Evolutionary conservation across 2,113 vertebrate species (phyloP), one percentile per base, ranked within the genome.

Genomic region (Acrocephalus arundinaceus): DNA sequence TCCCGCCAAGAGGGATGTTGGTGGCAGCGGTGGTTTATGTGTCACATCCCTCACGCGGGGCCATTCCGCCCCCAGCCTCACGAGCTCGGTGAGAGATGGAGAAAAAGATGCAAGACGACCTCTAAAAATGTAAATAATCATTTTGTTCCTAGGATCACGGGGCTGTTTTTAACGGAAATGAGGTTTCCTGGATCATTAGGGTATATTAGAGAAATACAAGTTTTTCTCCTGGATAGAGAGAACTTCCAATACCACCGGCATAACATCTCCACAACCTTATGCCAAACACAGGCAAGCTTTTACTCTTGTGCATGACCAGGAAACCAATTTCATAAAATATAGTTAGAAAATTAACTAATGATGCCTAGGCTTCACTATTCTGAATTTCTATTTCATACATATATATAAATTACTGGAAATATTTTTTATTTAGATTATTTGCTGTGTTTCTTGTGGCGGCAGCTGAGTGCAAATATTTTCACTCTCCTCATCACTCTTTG

Each of bases 1-100:
- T 89, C 54, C 84, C 67, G 35, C 18, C 8, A 81, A 80, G 88
- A 92, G 88, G 73, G 72, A 97, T 92, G 82, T 20, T 27, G 72
- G 73, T 83, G 77, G 87, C 87, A 57, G 84, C n/a, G 77, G 82
- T 63, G 80, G n/a, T 97, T 97, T 94, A 70, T 88, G 62, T 80
- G 79, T 72, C 77, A 46, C 85, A 91, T 96, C 92, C 90, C 86
- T 93, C 91, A 91, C 86, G 8, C 20, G 41, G 52, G 46, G 54
- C 45, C 57, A 7, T 72, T 43, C 63, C 1, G 11, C 63, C 76
- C 67, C 90, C 63, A 27, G 52, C 15, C 77, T 85, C 87, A 31
- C 88, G 55, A 85, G 51, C 83, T 86, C 61, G 13, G 7, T 10
- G 55, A 82, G 35, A 58, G 73, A 39, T 71, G 78, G 75, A 86